Conservation (phyloP, 1,140 invertebrate genomes). For the Drosophila baimaii region DNA sequence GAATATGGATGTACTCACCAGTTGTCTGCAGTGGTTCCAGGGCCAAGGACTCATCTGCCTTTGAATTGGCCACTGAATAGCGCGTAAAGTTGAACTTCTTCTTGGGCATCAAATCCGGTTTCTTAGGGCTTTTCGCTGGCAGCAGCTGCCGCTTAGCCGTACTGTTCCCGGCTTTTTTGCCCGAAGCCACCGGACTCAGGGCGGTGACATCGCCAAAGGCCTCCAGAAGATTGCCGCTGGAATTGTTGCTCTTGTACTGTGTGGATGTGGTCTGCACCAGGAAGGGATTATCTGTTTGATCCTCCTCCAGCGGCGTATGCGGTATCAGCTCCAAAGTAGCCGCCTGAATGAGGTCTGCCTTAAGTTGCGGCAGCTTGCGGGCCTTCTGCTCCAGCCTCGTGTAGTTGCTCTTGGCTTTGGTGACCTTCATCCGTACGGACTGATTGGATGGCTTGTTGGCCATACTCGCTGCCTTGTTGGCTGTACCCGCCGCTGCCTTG, state of each 20-base stretch:
- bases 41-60: conserved; percentile 24
- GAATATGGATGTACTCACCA: not conserved
- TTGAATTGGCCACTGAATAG: conserved; percentile 42
- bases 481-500: not conserved
- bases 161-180: not conserved
- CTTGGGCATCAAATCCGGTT: conserved; percentile 1
- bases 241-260: conserved; percentile 17
- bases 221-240: conserved; percentile 13
- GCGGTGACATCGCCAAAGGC: conserved; percentile 10
- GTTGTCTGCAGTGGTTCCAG: conserved; percentile 16
- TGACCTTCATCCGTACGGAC: conserved; percentile 49
- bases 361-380: not conserved
- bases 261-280: conserved; percentile 64
- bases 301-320: conserved; percentile 55
- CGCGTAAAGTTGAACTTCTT: conserved; percentile 60
- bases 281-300: conserved; percentile 49
- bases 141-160: conserved; percentile 53
- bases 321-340: conserved; percentile 16
- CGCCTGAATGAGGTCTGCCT: conserved; percentile 22
- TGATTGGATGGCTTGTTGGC: not conserved
- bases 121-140: not conserved
- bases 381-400: conserved; percentile 19
- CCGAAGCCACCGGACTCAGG: conserved; percentile 45
- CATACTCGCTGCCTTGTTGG: not conserved
- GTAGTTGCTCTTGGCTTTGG: conserved; percentile 6